A percentile compares a stretch with the other conserved stretches of the same genome.
phyloP scores from a whole-genome alignment of 2,888 invertebrate genomes.

The Tipula confusa region DNA sequence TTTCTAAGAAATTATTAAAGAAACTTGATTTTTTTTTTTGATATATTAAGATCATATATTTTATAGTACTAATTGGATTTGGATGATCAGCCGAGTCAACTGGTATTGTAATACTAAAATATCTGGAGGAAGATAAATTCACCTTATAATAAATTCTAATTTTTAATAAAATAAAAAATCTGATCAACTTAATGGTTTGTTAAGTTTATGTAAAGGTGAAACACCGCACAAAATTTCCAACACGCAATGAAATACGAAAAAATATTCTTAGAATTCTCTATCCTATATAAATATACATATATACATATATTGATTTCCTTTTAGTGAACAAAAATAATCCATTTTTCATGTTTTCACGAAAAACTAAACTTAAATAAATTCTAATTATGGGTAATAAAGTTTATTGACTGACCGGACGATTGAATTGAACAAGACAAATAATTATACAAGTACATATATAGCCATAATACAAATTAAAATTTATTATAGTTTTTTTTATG shows the following conservation, averaged over 20 bases:
- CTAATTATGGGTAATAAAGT: background rate
- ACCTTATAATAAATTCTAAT: background rate
- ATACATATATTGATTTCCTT: slow-evolving; percentile 5
- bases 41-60: background rate
- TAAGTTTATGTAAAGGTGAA: background rate
- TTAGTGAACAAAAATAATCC: background rate
- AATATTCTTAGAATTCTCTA: background rate
- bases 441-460: background rate
- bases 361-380: background rate
- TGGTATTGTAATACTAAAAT: background rate
- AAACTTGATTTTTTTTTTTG: background rate
- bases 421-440: background rate
- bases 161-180: background rate
- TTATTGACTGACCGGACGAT: background rate
- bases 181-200: background rate
- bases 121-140: background rate
- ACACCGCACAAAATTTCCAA: background rate
- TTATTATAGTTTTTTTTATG: background rate
- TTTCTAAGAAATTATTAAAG: background rate
- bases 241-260: background rate
- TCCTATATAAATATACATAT: no score
- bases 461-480: background rate
- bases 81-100: background rate
- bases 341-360: background rate
- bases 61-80: background rate